Base-by-base conservation (phyloP, 2,888 invertebrate species). In the Spialia ferax region DNA sequence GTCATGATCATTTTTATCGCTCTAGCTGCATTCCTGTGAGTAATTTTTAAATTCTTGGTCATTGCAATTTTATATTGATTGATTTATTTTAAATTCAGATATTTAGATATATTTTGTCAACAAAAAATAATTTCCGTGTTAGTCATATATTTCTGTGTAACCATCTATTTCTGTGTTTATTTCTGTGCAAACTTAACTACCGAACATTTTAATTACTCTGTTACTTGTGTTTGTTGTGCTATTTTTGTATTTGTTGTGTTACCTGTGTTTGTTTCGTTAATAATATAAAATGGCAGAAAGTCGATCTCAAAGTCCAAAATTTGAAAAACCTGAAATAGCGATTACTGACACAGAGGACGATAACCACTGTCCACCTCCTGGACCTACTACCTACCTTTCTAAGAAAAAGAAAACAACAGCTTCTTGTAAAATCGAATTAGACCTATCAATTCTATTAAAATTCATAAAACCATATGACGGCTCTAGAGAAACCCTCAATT, bases 241-340 rank as follows among this genome's bases (percentile, higher is more conserved):
- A 2, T 23, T n/a, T 8, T 2, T 7, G 1, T n/a, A 38, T 38
- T 38, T 22, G 10, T 32, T 2, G 2, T 1, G 8, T 32, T 32
- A 10, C 11, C 10, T 32, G n/a, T 32, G 8, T 32, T 26, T 2
- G 32, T 32, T 8, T 32, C 32, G 10, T 13, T 22, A 13, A 3
- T 52, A 23, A 52, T 22, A 18, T 20, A 59, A 59, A 45, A 59
- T 59, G 45, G 11, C 59, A n/a, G 59, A 59, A 59, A 59, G 45
- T 18, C 26, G 45, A 1, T 45, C 59, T n/a, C 59, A 59, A 18
- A 59, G 45, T 5, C 59, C 59, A 2, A 59, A 59, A 45, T 6
- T 59, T 5, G 59, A 59, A 45, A 59, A 42, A 15, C 59, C 59
- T 7, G 59, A 59, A 23, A 2, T 45, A 45, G 45, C 23, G 7